Evolutionary conservation across 2,113 vertebrate species (phyloP), one percentile per base, ranked within the genome.

Genomic region (Catagonus wagneri): DNA sequence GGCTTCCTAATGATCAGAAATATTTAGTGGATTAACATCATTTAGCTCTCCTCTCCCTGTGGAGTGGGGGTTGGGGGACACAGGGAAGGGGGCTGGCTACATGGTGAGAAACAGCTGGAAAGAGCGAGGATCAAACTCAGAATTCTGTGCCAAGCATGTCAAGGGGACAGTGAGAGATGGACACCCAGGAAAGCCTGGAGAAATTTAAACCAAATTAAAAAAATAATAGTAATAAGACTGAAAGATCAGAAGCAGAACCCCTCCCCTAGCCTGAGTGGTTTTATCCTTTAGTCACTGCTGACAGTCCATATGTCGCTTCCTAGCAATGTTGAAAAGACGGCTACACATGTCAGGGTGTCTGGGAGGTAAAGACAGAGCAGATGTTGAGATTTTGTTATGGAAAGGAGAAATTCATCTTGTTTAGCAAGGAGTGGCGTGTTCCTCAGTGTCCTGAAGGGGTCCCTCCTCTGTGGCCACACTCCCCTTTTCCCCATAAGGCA

Each of bases 271-370:
- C 65, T 0, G 60, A 86, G 66, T 94, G 97, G 34, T 95, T 98
- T 97, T 83, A 76, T 86, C 95, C 98, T 98, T 98, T 98, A 92
- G 97, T 98, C 97, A 94, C 93, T 95, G 97, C 97, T 95, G 94
- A 52, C 92, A 23, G 96, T 89, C 98, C 98, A 98, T 98, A 98
- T 98, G 98, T 65, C 97, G 97, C 97, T 98, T 97, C 97, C 72
- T 23, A 92, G 98, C 93, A 65, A 17, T 6, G 39, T 96, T 92
- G 95, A 84, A 85, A 92, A 95, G 97, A 97, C 36, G 66, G 52
- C 74, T 94, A 96, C 98, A 98, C 98, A 99, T 99, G 99, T 98
- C 98, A 98, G 80, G 94, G 81, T 92, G 97, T 99, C 99, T 99
- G 98, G 68, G 98, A 98, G 98, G 97, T 97, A 97, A 95, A 98